Evolutionary conservation across 1,140 invertebrate genomes (phyloP).

Genomic region (Kradibia gibbosae): DNA sequence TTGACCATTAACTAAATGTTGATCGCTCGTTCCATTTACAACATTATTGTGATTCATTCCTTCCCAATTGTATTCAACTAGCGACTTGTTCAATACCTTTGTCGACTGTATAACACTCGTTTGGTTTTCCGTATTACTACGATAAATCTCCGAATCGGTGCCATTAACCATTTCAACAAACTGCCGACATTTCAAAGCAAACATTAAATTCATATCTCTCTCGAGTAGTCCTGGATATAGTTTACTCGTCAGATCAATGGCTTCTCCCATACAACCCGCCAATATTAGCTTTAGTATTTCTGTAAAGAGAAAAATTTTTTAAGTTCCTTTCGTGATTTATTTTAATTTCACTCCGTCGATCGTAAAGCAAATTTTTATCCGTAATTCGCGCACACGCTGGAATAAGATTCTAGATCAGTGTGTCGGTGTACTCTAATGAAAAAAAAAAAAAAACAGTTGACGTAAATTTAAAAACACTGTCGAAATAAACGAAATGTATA

Average conservation of each 20-base stretch:
- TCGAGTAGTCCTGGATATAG: conserved; percentile 94
- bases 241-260: conserved; percentile 90
- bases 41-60: conserved; percentile 59
- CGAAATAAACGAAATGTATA: no score
- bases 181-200: conserved; percentile 96
- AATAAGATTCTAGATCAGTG: no score
- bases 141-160: conserved; percentile 81
- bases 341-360: no score
- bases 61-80: conserved; percentile 14
- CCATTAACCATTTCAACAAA: conserved; percentile 97
- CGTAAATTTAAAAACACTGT: no score
- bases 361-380: no score
- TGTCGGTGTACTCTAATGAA: no score
- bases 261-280: conserved; percentile 93
- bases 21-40: conserved; percentile 64
- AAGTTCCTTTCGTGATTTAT: no score
- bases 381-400: no score
- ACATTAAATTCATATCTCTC: conserved; percentile 90
- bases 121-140: conserved; percentile 74
- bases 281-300: conserved; percentile 95
- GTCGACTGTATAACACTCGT: conserved; percentile 84
- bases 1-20: conserved; percentile 68
- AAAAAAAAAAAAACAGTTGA: no score
- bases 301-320: conserved; percentile 68
- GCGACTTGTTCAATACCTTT: conserved; percentile 70